Evolutionary conservation across 2,113 vertebrate species (phyloP).

Genomic region (Rhynchomys soricoides): DNA sequence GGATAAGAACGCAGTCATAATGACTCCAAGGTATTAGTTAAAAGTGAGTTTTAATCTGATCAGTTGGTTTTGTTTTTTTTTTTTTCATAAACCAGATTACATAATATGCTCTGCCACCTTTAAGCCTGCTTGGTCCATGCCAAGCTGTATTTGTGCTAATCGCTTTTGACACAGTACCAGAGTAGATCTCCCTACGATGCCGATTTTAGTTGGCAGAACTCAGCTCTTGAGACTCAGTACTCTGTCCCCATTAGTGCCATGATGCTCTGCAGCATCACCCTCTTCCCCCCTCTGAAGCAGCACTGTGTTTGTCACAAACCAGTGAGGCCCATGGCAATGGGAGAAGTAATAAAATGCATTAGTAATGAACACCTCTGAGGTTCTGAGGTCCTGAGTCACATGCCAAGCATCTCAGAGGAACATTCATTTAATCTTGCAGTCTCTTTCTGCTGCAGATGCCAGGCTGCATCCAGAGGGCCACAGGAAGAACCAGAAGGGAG

Average conservation of each 20-base stretch:
- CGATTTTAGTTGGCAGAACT: background rate
- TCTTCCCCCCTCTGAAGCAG: background rate
- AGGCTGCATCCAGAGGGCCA: background rate
- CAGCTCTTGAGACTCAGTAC: background rate
- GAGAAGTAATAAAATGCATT: background rate
- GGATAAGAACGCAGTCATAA: background rate
- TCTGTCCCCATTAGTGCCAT: background rate
- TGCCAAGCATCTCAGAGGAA: background rate
- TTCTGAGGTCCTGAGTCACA: background rate
- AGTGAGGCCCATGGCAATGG: background rate
- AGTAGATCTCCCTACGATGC: background rate
- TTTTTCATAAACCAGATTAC: background rate
- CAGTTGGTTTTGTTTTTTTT: background rate
- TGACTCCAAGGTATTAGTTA: background rate
- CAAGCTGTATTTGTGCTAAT: background rate
- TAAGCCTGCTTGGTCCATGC: background rate
- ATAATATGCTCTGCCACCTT: background rate
- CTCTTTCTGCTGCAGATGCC: background rate
- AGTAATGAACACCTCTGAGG: background rate
- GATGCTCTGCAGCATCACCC: background rate
- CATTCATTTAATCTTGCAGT: background rate
- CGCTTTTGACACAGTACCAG: background rate
- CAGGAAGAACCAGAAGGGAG: background rate
- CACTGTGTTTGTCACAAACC: background rate
- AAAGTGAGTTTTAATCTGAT: slow-evolving; percentile 21